Conservation (phyloP, 2,797 vertebrate species). For the Enteromius afrohamiltoni region DNA sequence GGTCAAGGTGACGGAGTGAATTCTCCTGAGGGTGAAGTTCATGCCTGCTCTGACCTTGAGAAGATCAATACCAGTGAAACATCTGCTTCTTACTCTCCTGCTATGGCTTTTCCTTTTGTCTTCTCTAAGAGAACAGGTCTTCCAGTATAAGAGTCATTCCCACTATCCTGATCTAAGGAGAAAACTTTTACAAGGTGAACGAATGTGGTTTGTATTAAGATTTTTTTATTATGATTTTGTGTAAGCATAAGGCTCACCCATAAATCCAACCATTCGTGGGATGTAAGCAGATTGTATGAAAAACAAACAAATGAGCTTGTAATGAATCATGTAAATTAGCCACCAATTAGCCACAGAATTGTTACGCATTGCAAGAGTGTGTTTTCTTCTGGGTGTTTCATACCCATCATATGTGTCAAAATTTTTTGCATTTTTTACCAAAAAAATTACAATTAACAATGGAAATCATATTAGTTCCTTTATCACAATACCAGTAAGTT, state of each 20-base stretch:
- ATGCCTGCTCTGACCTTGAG: constrained; percentile 85
- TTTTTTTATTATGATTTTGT: background rate
- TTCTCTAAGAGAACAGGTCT: background rate
- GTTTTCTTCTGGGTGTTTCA: background rate
- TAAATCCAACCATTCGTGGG: background rate
- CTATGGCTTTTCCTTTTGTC: constrained; percentile 15
- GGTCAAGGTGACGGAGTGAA: constrained; percentile 85
- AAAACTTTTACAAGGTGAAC: background rate
- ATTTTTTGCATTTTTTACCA: background rate
- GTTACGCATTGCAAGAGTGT: background rate
- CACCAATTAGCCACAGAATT: background rate
- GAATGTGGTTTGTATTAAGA: background rate
- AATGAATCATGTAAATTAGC: background rate
- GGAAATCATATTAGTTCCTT: background rate
- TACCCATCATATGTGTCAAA: background rate
- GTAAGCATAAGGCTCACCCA: background rate
- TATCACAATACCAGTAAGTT: background rate
- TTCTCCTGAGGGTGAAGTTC: constrained; percentile 80
- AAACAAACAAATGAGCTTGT: background rate
- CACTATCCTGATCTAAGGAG: background rate
- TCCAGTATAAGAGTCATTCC: background rate
- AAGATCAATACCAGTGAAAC: constrained; percentile 85
- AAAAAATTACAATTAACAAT: background rate
- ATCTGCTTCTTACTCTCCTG: constrained; percentile 65
- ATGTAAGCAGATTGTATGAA: background rate